Evolutionary conservation across 2,797 vertebrate species (phyloP).

Genomic region (Lepilemur septentrionalis): DNA sequence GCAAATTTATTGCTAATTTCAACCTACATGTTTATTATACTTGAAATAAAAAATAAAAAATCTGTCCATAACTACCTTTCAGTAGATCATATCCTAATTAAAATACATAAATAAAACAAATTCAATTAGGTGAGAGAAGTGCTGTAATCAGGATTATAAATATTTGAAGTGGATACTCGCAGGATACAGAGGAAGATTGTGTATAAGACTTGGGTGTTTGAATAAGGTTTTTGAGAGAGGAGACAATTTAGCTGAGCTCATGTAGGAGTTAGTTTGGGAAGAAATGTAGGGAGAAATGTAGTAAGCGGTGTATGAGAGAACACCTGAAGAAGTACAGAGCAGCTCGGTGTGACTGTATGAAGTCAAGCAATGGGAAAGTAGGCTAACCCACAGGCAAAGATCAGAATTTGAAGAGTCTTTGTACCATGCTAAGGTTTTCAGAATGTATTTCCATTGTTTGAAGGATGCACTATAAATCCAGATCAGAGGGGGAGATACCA

Average conservation of each 20-base stretch:
- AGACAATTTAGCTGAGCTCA: not conserved
- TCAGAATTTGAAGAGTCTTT: not conserved
- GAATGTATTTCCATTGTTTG: not conserved
- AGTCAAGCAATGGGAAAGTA: not conserved
- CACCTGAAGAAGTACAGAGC: not conserved
- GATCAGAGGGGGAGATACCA: not conserved
- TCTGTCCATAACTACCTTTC: not conserved
- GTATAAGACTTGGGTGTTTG: not conserved
- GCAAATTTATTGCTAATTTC: not conserved
- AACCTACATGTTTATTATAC: not conserved
- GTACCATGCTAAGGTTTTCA: not conserved
- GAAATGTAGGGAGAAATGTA: not conserved
- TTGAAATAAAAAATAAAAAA: not conserved
- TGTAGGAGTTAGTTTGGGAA: not conserved
- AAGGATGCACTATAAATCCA: not conserved
- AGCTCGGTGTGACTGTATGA: not conserved
- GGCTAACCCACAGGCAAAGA: not conserved
- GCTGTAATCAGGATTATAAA: not conserved
- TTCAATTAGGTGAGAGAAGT: not conserved
- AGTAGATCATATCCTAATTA: not conserved
- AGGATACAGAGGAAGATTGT: not conserved
- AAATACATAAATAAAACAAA: not conserved
- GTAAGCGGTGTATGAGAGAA: not conserved
- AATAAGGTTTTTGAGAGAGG: not conserved
- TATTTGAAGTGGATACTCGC: not conserved